Evolutionary conservation across 2,888 invertebrate species (phyloP).

Genomic region (Seira ritae): DNA sequence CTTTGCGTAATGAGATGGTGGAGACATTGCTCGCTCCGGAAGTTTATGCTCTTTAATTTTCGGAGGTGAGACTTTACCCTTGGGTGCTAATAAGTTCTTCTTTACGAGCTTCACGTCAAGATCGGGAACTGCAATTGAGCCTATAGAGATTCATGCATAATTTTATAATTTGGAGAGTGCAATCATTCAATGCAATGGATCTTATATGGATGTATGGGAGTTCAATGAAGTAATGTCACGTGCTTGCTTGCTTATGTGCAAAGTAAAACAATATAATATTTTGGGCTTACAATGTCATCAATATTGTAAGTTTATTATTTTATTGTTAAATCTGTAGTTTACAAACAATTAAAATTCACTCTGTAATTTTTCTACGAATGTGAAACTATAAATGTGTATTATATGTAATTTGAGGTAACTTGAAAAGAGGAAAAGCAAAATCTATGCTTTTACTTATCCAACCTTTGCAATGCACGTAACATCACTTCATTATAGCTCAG

Average conservation of each 20-base stretch:
- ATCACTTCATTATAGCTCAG: constrained; percentile 19
- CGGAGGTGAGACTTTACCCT: background rate
- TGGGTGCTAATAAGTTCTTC: constrained; percentile 14
- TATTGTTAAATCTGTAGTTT: background rate
- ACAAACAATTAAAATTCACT: constrained; percentile 9
- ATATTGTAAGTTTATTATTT: constrained; percentile 19
- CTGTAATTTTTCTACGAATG: too few relatives aligned
- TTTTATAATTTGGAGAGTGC: too few relatives aligned
- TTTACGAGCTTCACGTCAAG: constrained; percentile 30
- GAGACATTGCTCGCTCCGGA: too few relatives aligned
- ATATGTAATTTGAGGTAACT: too few relatives aligned
- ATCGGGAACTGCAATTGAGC: background rate
- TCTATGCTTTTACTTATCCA: too few relatives aligned
- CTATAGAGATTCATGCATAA: too few relatives aligned
- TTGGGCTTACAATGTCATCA: constrained; percentile 26
- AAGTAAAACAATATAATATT: constrained; percentile 15
- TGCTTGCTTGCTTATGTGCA: constrained; percentile 18
- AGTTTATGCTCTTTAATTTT: too few relatives aligned
- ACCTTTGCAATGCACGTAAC: constrained; percentile 36
- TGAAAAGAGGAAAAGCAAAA: too few relatives aligned
- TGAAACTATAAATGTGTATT: too few relatives aligned
- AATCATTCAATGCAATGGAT: background rate
- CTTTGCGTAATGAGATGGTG: too few relatives aligned
- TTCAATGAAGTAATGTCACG: constrained; percentile 40
- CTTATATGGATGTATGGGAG: too few relatives aligned